Percentiles rank a stretch among this genome's conserved stretches.
phyloP scores from a whole-genome alignment of 1,140 invertebrate genomes.

The Hycleus phaleratus region DNA sequence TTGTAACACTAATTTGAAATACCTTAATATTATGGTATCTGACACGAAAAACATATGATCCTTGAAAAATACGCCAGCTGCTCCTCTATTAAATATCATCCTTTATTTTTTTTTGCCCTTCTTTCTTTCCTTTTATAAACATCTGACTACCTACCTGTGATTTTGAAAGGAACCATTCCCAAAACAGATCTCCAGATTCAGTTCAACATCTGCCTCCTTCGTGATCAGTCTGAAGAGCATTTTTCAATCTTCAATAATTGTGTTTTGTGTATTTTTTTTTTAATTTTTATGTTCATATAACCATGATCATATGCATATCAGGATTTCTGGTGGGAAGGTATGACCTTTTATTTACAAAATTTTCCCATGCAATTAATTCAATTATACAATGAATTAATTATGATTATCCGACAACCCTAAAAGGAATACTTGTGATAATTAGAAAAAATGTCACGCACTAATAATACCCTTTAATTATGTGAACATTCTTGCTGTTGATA shows the following conservation, averaged over 20 bases:
- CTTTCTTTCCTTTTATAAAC: conserved; percentile 22
- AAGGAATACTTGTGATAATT: too few relatives aligned
- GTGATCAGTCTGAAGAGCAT: conserved; percentile 17
- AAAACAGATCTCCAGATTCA: conserved; percentile 28
- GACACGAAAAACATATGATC: conserved; percentile 10
- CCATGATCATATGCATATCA: conserved; percentile 58
- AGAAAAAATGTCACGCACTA: too few relatives aligned
- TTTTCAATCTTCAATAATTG: not conserved
- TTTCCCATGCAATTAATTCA: not conserved
- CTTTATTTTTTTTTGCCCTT: conserved; percentile 3
- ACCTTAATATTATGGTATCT: conserved; percentile 7
- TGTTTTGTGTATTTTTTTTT: conserved; percentile 8
- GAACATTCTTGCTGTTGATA: too few relatives aligned
- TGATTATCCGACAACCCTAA: too few relatives aligned
- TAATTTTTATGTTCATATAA: conserved; percentile 17
- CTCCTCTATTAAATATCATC: conserved; percentile 6
- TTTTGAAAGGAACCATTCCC: conserved; percentile 30
- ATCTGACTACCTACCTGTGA: conserved; percentile 30
- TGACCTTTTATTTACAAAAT: conserved; percentile 10
- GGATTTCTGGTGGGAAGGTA: conserved; percentile 58
- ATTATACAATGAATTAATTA: not conserved
- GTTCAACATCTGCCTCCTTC: conserved; percentile 32
- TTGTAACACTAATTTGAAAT: not conserved
- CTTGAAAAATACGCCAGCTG: conserved; percentile 23
- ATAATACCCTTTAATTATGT: too few relatives aligned